Evolutionary conservation across 2,888 invertebrate genomes (phyloP), one percentile per base, ranked within the genome.

Genomic region (Yponomeuta sedellus): DNA sequence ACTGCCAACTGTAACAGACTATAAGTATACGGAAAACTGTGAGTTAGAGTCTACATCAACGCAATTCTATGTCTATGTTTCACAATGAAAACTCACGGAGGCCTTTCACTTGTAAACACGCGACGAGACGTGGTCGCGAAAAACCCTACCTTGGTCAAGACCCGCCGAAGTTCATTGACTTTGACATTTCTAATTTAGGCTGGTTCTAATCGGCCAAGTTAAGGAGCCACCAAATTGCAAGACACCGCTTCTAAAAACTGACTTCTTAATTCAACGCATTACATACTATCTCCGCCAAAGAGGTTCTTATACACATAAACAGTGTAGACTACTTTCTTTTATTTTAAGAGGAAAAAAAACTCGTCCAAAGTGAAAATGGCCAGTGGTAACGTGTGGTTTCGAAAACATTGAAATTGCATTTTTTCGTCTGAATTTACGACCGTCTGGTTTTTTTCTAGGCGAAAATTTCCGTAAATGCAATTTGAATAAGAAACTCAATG

Each of bases 171-270:
- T 65, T 67, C 67, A 64, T 52, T 72, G 69, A 70, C 71, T 69
- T 70, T 67, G 66, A 70, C 69, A 68, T 69, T 70, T 70, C 69
- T 70, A 69, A 70, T 70, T 70, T 69, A 70, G 67, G 68, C 68
- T 68, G 69, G 16, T 58, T 58, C 52, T 34, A 65, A 44, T 12
- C 64, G 39, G 19, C 64, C 25, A 62, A 19, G n/a, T 62, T 28
- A 34, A 62, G 16, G 16, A 62, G 62, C 28, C 10, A 59, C 59
- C 59, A 20, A 20, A 20, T 20, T 12, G 59, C 25, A 20, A 25
- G 20, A 59, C 25, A 16, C 44, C 44, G n/a, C 25, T 59, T 25
- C 11, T 5, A 22, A 20, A 59, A 59, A 20, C 59, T 1, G 22
- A 59, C 25, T 19, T 22, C 59, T 59, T 20, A 59, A 20, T 59